Evolutionary conservation across 2,888 invertebrate genomes (phyloP).

Genomic region (Xestia sexstrigata): DNA sequence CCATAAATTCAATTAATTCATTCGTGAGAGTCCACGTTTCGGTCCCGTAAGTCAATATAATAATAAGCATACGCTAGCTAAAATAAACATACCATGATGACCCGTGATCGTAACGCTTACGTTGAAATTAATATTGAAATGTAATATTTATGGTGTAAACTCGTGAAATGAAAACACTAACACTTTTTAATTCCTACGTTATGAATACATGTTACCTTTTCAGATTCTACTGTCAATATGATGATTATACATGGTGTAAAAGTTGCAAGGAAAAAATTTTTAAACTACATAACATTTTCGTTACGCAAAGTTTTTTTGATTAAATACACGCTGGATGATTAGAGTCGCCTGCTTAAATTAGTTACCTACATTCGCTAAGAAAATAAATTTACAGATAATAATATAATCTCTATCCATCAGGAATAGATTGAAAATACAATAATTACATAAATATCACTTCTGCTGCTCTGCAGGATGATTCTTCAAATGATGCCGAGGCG

Average conservation of each 20-base stretch:
- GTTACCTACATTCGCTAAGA: slow-evolving; percentile 4
- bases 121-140: background rate
- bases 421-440: slow-evolving; percentile 36
- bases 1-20: no score
- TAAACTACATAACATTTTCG: background rate
- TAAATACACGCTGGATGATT: slow-evolving; percentile 1
- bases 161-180: slow-evolving; percentile 12
- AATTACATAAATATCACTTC: slow-evolving; percentile 14
- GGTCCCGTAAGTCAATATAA: background rate
- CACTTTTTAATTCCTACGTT: background rate
- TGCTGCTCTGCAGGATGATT: slow-evolving; percentile 8
- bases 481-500: slow-evolving; percentile 21
- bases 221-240: slow-evolving; percentile 4
- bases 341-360: slow-evolving; percentile 10
- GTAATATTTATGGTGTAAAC: background rate
- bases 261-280: background rate
- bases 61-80: slow-evolving; percentile 25
- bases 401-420: slow-evolving; percentile 18
- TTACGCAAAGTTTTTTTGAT: background rate
- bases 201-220: background rate
- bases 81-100: slow-evolving; percentile 29
- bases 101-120: slow-evolving; percentile 9
- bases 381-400: background rate
- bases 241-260: background rate
- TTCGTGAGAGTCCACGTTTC: background rate